Base-by-base conservation (phyloP, 2,113 vertebrate genomes). In the Hyaena hyaena region DNA sequence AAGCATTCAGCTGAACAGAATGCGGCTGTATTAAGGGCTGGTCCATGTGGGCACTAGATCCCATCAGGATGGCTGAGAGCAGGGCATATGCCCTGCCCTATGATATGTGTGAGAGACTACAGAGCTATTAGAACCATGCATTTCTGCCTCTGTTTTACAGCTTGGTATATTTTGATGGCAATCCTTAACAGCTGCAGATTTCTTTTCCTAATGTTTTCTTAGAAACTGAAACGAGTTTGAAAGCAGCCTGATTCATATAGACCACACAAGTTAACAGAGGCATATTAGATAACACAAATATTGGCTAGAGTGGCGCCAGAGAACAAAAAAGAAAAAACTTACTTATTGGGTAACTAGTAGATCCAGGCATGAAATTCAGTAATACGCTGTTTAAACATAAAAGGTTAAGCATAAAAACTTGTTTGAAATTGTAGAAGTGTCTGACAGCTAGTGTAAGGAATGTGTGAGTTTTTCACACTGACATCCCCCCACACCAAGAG, bases 321-420 rank as follows among this genome's bases (percentile, higher is more conserved):
- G 96, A 96, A 96, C 95, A 83, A 96, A 98, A 81, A 96, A 91
- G 85, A 95, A 95, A 95, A 90, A 83, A 21, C n/a, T 80, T 91
- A 97, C 90, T 95, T 97, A 81, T 45, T 97, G 96, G 87, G 63
- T 96, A 97, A 83, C 61, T 92, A 95, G 80, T 96, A 95, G 88
- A 97, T 68, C 87, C 79, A 97, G 98, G 16, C 80, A 90, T 96
- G 95, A 11, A 97, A 96, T 96, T 97, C 96, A 96, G 88, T 98
- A 98, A 96, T 97, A 95, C 2, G 71, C 90, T 77, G 48, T 98
- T 97, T 95, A 97, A 98, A 98, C 95, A 97, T 58, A 93, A 98
- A 98, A 98, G 55, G 65, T 66, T 98, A 97, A 97, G 92, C 85
- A 85, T 88, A 93, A 97, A 98, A 98, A 55, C 68, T 97, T 90